Percentiles rank a stretch among this genome's conserved stretches.
phyloP scores from a whole-genome alignment of 2,113 vertebrate species.

The Tympanuchus pallidicinctus region DNA sequence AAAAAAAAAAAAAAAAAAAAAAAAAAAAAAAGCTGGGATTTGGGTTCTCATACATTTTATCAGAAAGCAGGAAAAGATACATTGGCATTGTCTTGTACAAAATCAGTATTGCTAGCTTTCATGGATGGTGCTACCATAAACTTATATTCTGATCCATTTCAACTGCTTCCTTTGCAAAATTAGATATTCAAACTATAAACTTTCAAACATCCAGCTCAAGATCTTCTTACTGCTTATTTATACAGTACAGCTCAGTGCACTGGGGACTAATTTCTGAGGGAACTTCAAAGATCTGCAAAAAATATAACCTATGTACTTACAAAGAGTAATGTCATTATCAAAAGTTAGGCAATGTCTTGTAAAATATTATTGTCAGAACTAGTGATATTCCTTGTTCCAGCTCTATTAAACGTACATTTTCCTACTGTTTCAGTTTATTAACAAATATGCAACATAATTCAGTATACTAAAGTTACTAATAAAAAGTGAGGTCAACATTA shows the following conservation, averaged over 20 bases:
- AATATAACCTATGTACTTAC: neutral
- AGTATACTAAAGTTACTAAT: neutral
- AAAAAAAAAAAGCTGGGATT: neutral
- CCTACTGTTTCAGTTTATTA: neutral
- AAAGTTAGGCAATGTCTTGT: neutral
- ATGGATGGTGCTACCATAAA: neutral
- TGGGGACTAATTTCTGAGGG: neutral
- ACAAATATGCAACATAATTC: neutral
- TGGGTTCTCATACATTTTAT: neutral
- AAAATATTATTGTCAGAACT: neutral
- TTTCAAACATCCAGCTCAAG: neutral
- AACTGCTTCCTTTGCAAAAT: neutral
- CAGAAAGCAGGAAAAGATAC: neutral
- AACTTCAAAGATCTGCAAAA: neutral
- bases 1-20: neutral
- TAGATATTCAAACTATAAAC: neutral
- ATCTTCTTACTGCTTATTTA: neutral
- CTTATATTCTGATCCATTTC: neutral
- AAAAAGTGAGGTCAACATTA: neutral
- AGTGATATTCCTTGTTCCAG: neutral
- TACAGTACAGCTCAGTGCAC: neutral
- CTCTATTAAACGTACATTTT: fast-evolving
- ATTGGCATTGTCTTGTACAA: neutral
- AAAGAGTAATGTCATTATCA: neutral
- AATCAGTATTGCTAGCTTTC: neutral